phyloP scores from a whole-genome alignment of 2,113 vertebrate genomes.

The Hemibagrus wyckioides region DNA sequence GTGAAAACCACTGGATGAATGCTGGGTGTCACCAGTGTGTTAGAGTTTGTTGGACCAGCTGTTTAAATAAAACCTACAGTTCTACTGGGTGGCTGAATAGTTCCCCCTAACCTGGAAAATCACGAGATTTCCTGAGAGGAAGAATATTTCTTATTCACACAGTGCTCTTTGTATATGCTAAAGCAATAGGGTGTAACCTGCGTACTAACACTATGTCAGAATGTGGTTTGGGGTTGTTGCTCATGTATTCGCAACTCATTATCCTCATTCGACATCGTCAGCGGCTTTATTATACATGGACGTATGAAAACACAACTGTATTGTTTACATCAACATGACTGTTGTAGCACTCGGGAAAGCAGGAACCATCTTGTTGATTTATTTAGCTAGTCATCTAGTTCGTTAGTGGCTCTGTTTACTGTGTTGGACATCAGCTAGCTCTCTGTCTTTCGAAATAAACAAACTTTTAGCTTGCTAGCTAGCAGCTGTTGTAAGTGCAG shows the following conservation, averaged over 20 bases:
- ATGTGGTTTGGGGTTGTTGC: not conserved
- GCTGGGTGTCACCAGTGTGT: constrained; percentile 66
- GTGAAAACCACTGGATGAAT: constrained; percentile 44
- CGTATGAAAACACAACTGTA: not conserved
- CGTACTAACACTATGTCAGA: not conserved
- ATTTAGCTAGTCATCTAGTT: not conserved
- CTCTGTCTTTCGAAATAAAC: not conserved
- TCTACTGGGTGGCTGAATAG: not conserved
- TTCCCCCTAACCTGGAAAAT: constrained; percentile 29
- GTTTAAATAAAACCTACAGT: constrained; percentile 56
- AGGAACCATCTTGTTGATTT: not conserved
- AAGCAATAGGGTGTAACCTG: not conserved
- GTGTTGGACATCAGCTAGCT: not conserved
- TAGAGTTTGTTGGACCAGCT: constrained; percentile 60
- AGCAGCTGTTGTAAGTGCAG: too few species aligned
- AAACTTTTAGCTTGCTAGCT: too few species aligned
- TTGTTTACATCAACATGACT: not conserved
- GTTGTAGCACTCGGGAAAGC: not conserved
- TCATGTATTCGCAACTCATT: not conserved
- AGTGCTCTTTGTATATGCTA: not conserved
- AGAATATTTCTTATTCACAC: not conserved
- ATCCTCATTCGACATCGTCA: not conserved
- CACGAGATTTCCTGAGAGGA: not conserved
- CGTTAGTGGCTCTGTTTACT: not conserved
- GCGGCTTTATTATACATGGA: not conserved